A percentile compares a stretch with the other conserved stretches of the same genome.
These are phyloP conservation scores for Falcunculus frontatus DNA, from an alignment of 2,113 vertebrate genomes.

Conservation along the genomic window DNA sequence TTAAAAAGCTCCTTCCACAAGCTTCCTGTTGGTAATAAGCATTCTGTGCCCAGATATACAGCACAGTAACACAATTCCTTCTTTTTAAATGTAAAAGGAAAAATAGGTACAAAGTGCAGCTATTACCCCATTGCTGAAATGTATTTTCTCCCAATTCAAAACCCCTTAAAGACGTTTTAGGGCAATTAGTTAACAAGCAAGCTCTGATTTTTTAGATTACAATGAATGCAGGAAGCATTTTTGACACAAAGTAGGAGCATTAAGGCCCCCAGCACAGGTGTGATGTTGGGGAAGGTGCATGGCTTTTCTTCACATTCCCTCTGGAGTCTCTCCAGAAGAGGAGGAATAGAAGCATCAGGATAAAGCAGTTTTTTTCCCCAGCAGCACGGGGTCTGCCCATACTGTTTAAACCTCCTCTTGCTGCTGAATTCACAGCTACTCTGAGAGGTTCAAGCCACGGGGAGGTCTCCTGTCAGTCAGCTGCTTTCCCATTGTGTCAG, in stretches of 20 bases:
- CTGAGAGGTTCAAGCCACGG: neutral
- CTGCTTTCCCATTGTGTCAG: neutral
- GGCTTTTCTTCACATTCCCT: neutral
- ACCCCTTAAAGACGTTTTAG: neutral
- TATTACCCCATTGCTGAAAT: neutral
- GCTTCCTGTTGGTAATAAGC: neutral
- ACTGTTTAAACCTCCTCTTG: neutral
- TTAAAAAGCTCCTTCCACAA: neutral
- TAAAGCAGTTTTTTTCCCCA: neutral
- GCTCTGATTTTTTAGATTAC: conserved; percentile 4
- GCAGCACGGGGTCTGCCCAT: neutral
- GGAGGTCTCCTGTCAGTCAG: neutral
- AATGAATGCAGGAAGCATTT: neutral
- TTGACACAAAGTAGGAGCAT: neutral
- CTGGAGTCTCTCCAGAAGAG: neutral
- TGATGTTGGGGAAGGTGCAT: neutral
- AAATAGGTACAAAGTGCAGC: neutral
- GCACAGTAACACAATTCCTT: neutral
- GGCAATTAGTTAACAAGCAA: conserved; percentile 34
- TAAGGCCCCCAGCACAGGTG: neutral
- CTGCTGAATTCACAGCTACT: neutral
- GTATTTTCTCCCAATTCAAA: conserved; percentile 1
- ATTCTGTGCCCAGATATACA: neutral
- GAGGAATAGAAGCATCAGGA: neutral
- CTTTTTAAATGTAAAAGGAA: conserved; percentile 21